Evolutionary conservation across 2,888 invertebrate genomes (phyloP).

Genomic region (Tyria jacobaeae): DNA sequence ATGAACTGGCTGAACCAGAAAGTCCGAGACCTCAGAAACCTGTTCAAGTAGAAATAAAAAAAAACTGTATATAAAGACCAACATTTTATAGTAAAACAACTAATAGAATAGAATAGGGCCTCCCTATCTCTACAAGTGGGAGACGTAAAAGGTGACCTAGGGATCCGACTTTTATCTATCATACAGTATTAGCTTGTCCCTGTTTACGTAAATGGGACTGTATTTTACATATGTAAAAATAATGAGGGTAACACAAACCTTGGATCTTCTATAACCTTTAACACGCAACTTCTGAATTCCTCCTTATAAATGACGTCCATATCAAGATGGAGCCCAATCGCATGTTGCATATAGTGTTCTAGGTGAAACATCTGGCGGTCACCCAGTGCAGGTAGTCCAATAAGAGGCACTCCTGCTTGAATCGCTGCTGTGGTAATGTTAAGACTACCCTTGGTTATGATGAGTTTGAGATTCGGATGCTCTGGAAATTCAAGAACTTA

Average conservation of each 20-base stretch:
- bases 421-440: constrained; percentile 39
- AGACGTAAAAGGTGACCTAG: no score
- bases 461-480: constrained; percentile 35
- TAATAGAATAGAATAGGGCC: no score
- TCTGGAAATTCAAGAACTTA: constrained; percentile 3
- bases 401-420: constrained; percentile 29
- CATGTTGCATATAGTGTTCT: constrained; percentile 22
- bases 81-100: no score
- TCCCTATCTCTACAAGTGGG: no score
- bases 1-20: no score
- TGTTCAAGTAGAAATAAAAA: no score
- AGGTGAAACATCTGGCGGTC: constrained; percentile 35
- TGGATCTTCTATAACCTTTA: constrained; percentile 15
- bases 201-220: no score
- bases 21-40: no score
- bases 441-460: constrained; percentile 36
- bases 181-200: no score
- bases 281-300: constrained; percentile 8
- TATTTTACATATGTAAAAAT: no score
- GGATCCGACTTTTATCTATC: no score
- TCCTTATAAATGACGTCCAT: constrained; percentile 7
- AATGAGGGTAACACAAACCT: constrained; percentile 11
- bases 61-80: no score
- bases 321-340: constrained; percentile 15
- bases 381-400: constrained; percentile 25